Base-by-base conservation (phyloP, 2,797 vertebrate species). In the Chloroceryle amazona region DNA sequence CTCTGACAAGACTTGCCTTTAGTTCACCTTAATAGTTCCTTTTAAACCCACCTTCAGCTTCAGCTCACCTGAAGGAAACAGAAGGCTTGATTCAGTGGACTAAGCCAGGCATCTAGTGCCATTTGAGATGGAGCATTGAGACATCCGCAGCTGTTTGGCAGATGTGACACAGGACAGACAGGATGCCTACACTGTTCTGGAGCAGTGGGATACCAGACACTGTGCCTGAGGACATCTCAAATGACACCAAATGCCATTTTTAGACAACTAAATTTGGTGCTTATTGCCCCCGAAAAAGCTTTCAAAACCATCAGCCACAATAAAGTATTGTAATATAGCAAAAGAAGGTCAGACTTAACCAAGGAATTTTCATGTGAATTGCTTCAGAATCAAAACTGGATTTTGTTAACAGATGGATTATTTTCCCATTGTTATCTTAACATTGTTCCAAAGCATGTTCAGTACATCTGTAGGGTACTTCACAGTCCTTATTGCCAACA, bases 361-460 rank as follows among this genome's bases (percentile, higher is more conserved):
- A 9, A 25, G 44, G 58, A 51, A 86, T 79, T 81, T 75, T 79
- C 41, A 58, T 6, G 6, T 4, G 3, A 90, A 96, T 81, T 44
- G 12, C 35, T 81, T 33, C n/a, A 70, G 20, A 79, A 70, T 68
- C 60, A 79, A 86, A 89, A 49, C 2, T 4, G 28, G 22, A 86
- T 81, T 90, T 93, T 76, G n/a, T 65, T 94, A 93, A 95, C 44
- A 82, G 74, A 87, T 47, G 67, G n/a, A 67, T 80, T 49, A 79
- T 86, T 81, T 93, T 80, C 67, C 28, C 19, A 14, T 57, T 83
- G 39, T 60, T 81, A 58, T 81, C 46, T 75, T 70, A 79, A 62
- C 0, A 0, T 42, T 83, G 65, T 65, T 83, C 57, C 91, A 94
- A 88, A 81, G 61, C 46, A 73, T 3, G 20, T 62, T 81, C n/a